Evolutionary conservation across 2,797 vertebrate genomes (phyloP), one percentile per base, ranked within the genome.

Genomic region (Centroberyx gerrardi): DNA sequence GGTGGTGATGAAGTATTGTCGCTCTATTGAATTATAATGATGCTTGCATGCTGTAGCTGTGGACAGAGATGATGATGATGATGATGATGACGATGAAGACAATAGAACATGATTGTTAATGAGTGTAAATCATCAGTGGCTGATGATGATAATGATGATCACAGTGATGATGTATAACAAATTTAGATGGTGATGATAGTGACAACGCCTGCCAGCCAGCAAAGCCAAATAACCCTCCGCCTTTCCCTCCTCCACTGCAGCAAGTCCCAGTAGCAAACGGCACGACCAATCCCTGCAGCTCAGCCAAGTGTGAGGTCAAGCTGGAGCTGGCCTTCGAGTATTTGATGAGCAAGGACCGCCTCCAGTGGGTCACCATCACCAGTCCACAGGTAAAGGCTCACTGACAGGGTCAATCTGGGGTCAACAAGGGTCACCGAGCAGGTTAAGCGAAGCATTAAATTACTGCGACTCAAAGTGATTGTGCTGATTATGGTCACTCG

Each of bases 361-460:
- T 99, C 55, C 98, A 99, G 90, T 99, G 98, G 98, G 97, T 99
- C 89, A 99, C 98, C 91, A 99, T 99, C 95, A 97, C 96, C 82
- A 99, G 98, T 76, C 97, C 96, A 0, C 98, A 99, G 97, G 98
- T 99, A 83, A 87, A 87, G 28, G 27, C 40, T 8, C 28, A 13
- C 53, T 1, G 48, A 49, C 3, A 0, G 66, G 38, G 28, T 61
- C 53, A 18, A 6, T 0, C 31, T 17, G 38, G 29, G 6, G 42
- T 38, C 55, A 33, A 6, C 55, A 18, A 14, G 28, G 54, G 14
- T 55, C 54, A 55, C 5, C 14, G 5, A 54, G 28, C 53, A 31
- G 53, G 1, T 15, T 55, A 7, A 14, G 27, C 6, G 15, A 44
- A 44, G 42, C 42, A 4, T 44, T 44, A 44, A 44, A 44, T 14